Evolutionary conservation across 2,797 vertebrate genomes (phyloP), one percentile per base, ranked within the genome.

Genomic region (Otolemur crassicaudatus): DNA sequence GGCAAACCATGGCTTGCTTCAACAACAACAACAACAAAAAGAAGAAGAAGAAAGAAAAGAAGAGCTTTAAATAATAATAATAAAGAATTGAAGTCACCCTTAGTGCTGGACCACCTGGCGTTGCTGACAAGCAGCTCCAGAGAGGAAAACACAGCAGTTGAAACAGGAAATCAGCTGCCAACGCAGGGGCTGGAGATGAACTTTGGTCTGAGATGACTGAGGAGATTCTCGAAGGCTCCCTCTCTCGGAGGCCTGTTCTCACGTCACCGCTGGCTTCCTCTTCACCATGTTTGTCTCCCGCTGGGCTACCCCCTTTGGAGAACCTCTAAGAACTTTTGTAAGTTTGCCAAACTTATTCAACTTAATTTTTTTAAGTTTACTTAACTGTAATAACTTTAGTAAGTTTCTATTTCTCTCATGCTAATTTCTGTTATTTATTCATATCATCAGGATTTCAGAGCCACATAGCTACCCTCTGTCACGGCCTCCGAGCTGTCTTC

Each of bases 221-320:
- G 0, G 0, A 25, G 65, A 7, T n/a, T 12, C 53, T 29, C 25
- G 14, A 2, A 31, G 56, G 77, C 56, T 8, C 27, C 27, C 56
- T 23, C 27, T 8, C 46, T 31, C 60, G 13, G 58, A 0, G 1
- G 7, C 34, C 60, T 2, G 6, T 2, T 27, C 2, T 1, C 7
- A 3, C 5, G 0, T 17, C 34, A 4, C 5, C 13, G 0, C 11
- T 11, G 3, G 6, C 46, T 12, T 67, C 31, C 53, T 63, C 37
- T 7, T 1, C 2, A 0, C 16, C 10, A 0, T 0, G 19, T 2
- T 12, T 5, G 0, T 34, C 25, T 0, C 11, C 34, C 0, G 0
- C 31, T 20, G 2, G 34, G 53, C 34, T 16, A 0, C 1, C 29
- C 11, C 25, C 37, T 23, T 29, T 1, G 1, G 20, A 88, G 49